Percentiles rank a stretch among this genome's conserved stretches.
Evolutionary conservation across 92 coral and sea anemone species (phyloP).

Genomic region (Pocillopora meandrina): DNA sequence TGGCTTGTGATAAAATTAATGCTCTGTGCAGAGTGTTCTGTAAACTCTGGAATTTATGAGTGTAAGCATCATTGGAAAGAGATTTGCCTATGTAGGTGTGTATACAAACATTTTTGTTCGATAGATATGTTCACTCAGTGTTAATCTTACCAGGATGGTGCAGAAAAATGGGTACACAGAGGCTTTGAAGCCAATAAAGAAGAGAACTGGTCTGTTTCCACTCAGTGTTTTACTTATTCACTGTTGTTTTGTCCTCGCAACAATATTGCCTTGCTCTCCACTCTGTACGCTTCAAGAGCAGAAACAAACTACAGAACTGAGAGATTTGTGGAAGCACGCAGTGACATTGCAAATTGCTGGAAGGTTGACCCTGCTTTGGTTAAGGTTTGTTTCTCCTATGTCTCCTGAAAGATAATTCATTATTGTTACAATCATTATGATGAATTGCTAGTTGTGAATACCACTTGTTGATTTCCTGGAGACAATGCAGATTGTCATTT

Average conservation of each 20-base stretch:
- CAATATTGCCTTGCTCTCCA: slow-evolving; percentile 21
- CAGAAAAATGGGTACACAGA: slow-evolving; percentile 52
- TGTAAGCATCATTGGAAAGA: too few species aligned
- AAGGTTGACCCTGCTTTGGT: slow-evolving; percentile 27
- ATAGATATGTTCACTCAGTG: background rate
- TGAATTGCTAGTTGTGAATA: background rate
- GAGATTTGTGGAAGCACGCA: slow-evolving; percentile 34
- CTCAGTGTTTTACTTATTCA: slow-evolving; percentile 49
- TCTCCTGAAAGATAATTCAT: background rate
- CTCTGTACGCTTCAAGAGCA: slow-evolving; percentile 47
- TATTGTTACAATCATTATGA: background rate
- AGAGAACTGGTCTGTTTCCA: slow-evolving; percentile 35
- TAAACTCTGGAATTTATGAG: too few species aligned
- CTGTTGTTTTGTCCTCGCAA: slow-evolving; percentile 33
- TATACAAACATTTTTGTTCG: background rate
- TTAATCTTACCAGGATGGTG: slow-evolving; percentile 32
- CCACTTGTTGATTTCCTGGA: background rate
- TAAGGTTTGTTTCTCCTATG: slow-evolving; percentile 32
- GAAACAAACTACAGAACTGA: slow-evolving; percentile 46
- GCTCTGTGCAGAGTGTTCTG: too few species aligned
- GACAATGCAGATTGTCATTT: too few species aligned
- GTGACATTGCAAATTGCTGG: slow-evolving; percentile 42
- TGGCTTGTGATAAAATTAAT: too few species aligned
- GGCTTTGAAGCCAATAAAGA: slow-evolving; percentile 34
- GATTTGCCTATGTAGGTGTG: background rate